Evolutionary conservation across 2,888 invertebrate species (phyloP), one percentile per base, ranked within the genome.

Genomic region (Drosophila subquinaria): DNA sequence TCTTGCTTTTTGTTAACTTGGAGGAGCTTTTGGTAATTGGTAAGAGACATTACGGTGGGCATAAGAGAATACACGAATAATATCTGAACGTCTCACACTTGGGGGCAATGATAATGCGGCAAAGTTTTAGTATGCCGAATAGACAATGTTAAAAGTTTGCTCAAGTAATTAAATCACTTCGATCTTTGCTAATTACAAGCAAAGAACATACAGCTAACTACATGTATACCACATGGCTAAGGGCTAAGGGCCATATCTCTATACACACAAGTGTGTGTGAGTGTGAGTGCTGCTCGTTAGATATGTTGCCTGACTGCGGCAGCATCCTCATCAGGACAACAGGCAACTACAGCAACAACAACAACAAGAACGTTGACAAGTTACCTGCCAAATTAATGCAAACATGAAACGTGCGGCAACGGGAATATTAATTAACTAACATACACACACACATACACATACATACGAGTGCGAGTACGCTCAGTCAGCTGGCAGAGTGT

Each of bases 111-210:
- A 79, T 75, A 79, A 79, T 73, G 69, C 73, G 72, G 77, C 74
- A 68, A 80, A 76, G 79, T 86, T 83, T 81, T 82, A 71, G 77
- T 81, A 79, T 81, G 85, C 76, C 85, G 66, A 73, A 72, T 80
- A 86, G 86, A 81, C 84, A 83, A 83, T 83, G 87, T 82, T 83
- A 82, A 87, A 89, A 88, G 88, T 89, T 86, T 89, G 73, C 79
- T 42, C 76, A 90, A 90, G 88, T 88, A 89, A 89, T 89, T 90
- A 90, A 89, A 90, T 90, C 90, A 90, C 89, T 90, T 89, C 89
- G 89, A 90, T 89, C 83, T 85, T 78, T 82, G 80, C 88, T 90
- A 90, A 89, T 89, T 90, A 89, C 86, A 80, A 89, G 79, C 64
- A 62, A 60, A 72, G 76, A 76, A 81, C 84, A 88, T 69, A 67